Conservation (phyloP, 2,113 vertebrate genomes). For the Chionis minor region DNA sequence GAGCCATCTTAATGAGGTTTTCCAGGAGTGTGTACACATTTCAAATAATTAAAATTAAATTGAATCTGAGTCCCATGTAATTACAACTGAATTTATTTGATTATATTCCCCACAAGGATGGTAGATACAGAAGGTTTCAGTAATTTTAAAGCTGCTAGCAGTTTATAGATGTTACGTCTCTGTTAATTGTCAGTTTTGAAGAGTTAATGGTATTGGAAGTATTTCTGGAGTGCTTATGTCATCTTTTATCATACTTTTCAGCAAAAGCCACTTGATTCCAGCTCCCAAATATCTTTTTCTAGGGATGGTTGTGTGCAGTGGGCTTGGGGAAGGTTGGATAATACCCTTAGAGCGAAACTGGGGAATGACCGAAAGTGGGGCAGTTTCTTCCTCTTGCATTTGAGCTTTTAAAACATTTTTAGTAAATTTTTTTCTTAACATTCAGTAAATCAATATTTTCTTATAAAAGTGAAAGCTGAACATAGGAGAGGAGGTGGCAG, state of each 20-base stretch:
- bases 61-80: constrained; percentile 61
- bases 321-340: neutral
- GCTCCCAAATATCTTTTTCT: neutral
- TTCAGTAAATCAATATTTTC: neutral
- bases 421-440: neutral
- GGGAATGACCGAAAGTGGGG: neutral
- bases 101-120: constrained; percentile 42
- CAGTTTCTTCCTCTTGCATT: neutral
- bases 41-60: constrained; percentile 76
- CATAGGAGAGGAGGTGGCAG: neutral
- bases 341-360: neutral
- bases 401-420: neutral
- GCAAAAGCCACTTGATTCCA: neutral
- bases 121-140: neutral
- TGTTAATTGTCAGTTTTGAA: neutral
- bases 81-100: constrained; percentile 62
- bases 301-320: neutral
- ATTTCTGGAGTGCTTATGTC: neutral
- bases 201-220: neutral
- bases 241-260: neutral
- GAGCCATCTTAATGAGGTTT: constrained; percentile 66
- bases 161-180: neutral
- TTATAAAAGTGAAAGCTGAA: neutral
- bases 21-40: constrained; percentile 67
- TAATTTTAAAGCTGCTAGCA: neutral